phyloP scores from a whole-genome alignment of 1,140 invertebrate species.

The Panulirus ornatus region DNA sequence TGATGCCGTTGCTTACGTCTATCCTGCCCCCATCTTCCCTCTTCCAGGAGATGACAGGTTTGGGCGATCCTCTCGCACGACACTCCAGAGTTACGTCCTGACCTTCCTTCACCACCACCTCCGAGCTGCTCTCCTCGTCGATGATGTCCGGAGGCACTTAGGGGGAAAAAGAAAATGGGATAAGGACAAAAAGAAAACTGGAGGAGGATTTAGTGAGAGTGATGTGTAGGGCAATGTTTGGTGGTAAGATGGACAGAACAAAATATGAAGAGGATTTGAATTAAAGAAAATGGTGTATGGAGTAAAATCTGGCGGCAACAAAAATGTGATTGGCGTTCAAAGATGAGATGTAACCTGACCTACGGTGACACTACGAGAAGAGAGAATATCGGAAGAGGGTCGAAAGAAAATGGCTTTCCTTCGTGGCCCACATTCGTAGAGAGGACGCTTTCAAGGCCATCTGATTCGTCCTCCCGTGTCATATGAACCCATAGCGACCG shows the following conservation, averaged over 20 bases:
- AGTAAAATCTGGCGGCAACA: no score
- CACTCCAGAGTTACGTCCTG: conserved; percentile 79
- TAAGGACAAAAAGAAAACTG: not conserved
- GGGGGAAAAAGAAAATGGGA: not conserved
- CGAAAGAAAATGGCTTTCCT: no score
- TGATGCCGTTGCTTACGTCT: conserved; percentile 74
- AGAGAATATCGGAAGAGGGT: no score
- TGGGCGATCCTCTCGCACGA: conserved; percentile 80
- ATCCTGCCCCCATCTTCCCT: conserved; percentile 77
- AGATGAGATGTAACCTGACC: not conserved
- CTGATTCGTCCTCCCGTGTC: no score
- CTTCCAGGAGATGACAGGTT: conserved; percentile 79
- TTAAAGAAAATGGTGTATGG: not conserved
- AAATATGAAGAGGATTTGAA: not conserved
- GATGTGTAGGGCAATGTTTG: not conserved
- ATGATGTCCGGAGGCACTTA: conserved; percentile 77
- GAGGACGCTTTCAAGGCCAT: no score
- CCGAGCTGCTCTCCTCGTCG: conserved; percentile 77
- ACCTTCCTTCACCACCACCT: conserved; percentile 78
- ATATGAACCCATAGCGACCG: no score
- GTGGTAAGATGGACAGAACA: not conserved
- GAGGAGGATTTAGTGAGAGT: not conserved
- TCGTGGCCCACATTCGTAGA: no score
- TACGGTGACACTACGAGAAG: not conserved
- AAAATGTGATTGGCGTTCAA: not conserved